Base-by-base conservation (phyloP, 2,888 invertebrate species). In the Cynaeus angustus region DNA sequence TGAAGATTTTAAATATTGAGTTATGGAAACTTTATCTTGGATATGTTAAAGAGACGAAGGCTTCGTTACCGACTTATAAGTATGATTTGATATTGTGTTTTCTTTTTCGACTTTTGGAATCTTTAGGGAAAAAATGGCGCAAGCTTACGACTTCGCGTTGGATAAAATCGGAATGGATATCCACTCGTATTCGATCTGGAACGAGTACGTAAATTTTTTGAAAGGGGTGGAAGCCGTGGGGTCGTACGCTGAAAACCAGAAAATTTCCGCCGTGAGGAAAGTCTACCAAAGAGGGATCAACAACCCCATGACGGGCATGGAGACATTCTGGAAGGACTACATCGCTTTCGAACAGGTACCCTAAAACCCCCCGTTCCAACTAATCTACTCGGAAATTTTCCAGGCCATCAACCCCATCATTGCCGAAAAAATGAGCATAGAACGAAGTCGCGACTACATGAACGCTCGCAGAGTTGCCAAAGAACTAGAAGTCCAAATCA, bases 91-190 rank as follows among this genome's bases (percentile, higher is more conserved):
- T 33, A n/a, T 33, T 33, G 2, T 33, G 7, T 33, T n/a, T 33
- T 33, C 33, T n/a, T 9, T 33, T 33, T n/a, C 33, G n/a, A 14
- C 12, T 53, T 56, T 7, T 53, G 9, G 21, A 21, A 21, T 37
- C 14, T 62, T 83, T 84, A 98, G 99, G 83, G 99, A 99, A 85
- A 99, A 98, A 87, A 96, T 99, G 95, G 99, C 99, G 0, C 98
- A 99, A 84, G 99, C 99, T 0, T 99, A 99, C 84, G 99, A 99
- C 86, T 99, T 99, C 86, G 99, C 99, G 0, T 86, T 99, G 74
- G 99, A 99, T 74, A 98, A 99, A 86, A 98, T 99, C 75, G 99
- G 99, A 0, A 93, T 99, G 91, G 99, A 99, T 82, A 94, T 98
- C 77, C 96, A 97, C 86, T 96, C 98, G 0, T 97, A 95, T 84